Evolutionary conservation across 2,888 invertebrate species (phyloP), one percentile per base, ranked within the genome.

Genomic region (Tupiocoris notatus): DNA sequence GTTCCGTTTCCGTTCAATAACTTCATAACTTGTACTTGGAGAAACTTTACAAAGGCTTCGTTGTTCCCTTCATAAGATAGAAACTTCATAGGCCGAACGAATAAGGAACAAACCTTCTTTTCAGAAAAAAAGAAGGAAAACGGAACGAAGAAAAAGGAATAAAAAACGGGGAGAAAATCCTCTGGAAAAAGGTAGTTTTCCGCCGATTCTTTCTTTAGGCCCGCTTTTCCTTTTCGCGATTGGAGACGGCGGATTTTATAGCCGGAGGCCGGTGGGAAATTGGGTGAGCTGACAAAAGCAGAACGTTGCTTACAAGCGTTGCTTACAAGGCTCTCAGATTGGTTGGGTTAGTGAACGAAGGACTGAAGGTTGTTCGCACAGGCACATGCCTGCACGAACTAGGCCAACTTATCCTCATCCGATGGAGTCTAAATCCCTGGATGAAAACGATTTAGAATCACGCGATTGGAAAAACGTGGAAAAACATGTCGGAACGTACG

Each of bases 271-370:
- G 17, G 24, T 20, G 20, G 54, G 21, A 66, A 66, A 66, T 66
- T 66, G 66, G 66, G 54, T 66, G 25, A 12, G 66, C 66, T 66
- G 66, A 66, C 66, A 17, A 25, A 66, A 66, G 54, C 9, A 3
- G 24, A 25, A 23, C 39, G 18, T 66, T 66, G 66, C 66, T 66
- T 66, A 66, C 66, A 66, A 54, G 39, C 39, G 39, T 39, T 39
- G 39, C 39, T 39, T 39, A 39, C 39, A 39, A 39, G 39, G 39
- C 12, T 39, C 39, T 39, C 12, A 39, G 39, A 39, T 39, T 39
- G 39, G 39, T 39, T 7, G 39, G 39, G 6, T 39, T 39, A 39
- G 39, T 12, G 3, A 39, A 12, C 12, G 12, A 39, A 12, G 39
- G 39, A 39, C 12, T 12, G 39, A 39, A 39, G 39, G 39, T 39